These are phyloP conservation scores for Porites lutea DNA, from an alignment of 64 coral and sea anemone species.

Conservation along the genomic window DNA sequence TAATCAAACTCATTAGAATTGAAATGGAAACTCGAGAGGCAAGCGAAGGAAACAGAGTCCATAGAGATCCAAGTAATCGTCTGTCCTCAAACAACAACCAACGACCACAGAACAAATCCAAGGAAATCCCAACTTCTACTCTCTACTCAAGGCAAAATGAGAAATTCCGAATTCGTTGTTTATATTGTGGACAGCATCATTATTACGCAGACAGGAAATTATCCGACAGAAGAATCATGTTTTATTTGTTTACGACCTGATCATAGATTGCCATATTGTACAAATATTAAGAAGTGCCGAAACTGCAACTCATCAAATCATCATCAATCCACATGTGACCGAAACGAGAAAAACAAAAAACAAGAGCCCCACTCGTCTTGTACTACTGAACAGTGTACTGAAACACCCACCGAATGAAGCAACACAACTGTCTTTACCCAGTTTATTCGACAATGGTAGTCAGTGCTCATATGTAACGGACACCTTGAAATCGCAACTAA, in stretches of 20 bases:
- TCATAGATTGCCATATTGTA: background rate
- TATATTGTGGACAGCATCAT: background rate
- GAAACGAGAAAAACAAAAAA: too few relatives aligned
- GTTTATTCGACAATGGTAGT: constrained; percentile 60
- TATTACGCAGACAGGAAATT: constrained; percentile 29
- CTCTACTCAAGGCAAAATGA: background rate
- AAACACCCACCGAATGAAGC: background rate
- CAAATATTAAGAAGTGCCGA: constrained; percentile 15
- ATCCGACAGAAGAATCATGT: background rate
- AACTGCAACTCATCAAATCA: background rate
- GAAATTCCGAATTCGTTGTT: background rate
- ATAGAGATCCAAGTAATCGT: background rate
- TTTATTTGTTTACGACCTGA: background rate
- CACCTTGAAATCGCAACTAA: constrained; percentile 39
- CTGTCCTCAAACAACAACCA: background rate
- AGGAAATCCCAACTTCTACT: background rate
- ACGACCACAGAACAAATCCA: background rate
- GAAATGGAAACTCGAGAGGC: constrained; percentile 25
- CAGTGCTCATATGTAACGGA: constrained; percentile 56
- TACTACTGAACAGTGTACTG: too few relatives aligned
- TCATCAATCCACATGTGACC: too few relatives aligned
- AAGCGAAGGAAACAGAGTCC: background rate
- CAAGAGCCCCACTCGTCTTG: background rate
- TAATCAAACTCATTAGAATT: constrained; percentile 32
- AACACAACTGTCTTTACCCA: too few relatives aligned